Evolutionary conservation across 2,888 invertebrate genomes (phyloP), one percentile per base, ranked within the genome.

Genomic region (Strigamia maritima): DNA sequence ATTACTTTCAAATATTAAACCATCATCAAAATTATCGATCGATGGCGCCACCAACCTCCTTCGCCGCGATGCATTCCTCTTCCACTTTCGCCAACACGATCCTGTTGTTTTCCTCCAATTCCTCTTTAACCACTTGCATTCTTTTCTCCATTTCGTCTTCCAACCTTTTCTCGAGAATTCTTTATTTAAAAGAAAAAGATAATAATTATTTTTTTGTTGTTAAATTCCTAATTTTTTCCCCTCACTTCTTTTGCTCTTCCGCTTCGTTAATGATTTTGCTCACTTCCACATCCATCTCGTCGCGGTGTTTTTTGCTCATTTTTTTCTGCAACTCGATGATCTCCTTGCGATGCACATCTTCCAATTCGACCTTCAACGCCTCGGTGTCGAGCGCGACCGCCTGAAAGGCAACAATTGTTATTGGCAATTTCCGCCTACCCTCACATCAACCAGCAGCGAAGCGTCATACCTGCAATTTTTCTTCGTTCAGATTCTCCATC

Each of bases 121-220:
- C 85, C 12, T 90, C 92, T 75, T 93, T 88, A 79, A 94, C 85
- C 84, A 93, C 91, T 85, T 93, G 93, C 91, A 94, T 91, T 85
- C 94, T 92, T 81, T 90, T 90, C 44, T 90, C 88, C 86, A 94
- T 93, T 83, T 90, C 90, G 4, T 86, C 84, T 79, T 90, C 40
- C 60, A 77, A 74, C 31, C 65, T 78, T n/a, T 28, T 8, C 22
- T 19, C 26, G 1, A 38, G n/a, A 19, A n/a, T 28, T 14, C 77
- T 49, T 40, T 16, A 40, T 4, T 44, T 65, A 49, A 49, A 77
- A 60, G n/a, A 49, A 28, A 38, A 24, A 35, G 16, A 12, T n/a
- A 44, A 44, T 22, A 38, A 76, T 31, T 35, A 76, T 76, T 28
- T 76, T 14, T n/a, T n/a, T n/a, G n/a, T n/a, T n/a, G n/a, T n/a